Evolutionary conservation across 64 coral and sea anemone genomes (phyloP).

Genomic region (Astreopora myriophthalma): DNA sequence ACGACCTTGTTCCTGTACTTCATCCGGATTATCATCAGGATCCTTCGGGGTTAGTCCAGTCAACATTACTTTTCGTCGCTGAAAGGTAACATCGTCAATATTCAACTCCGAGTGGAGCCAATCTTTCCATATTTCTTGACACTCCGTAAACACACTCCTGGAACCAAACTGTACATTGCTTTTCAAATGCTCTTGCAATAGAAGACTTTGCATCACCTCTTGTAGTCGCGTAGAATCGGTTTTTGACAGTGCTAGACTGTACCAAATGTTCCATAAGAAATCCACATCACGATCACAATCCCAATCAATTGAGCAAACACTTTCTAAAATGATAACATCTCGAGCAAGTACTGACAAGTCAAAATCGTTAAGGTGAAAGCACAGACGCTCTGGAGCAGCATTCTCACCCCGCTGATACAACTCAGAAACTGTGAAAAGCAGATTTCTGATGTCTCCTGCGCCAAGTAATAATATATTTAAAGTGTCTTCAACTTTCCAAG

Average conservation of each 20-base stretch:
- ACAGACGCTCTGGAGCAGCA: background rate
- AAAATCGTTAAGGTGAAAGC: background rate
- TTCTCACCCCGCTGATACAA: background rate
- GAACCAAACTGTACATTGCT: background rate
- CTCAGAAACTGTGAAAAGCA: conserved; percentile 1
- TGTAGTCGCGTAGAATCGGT: background rate
- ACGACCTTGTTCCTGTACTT: background rate
- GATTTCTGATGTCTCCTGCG: conserved; percentile 8
- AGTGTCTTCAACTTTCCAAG: background rate
- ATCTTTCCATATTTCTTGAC: conserved; percentile 21
- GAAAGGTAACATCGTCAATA: background rate
- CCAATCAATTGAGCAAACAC: background rate
- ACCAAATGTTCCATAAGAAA: conserved; percentile 39
- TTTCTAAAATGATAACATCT: conserved; percentile 25
- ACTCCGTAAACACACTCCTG: background rate
- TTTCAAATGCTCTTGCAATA: background rate
- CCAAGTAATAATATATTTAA: conserved; percentile 28
- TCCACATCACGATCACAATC: conserved; percentile 1
- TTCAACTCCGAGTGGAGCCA: background rate
- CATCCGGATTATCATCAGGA: background rate
- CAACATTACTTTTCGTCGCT: background rate
- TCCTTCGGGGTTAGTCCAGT: background rate
- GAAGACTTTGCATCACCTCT: background rate
- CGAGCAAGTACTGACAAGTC: conserved; percentile 6
- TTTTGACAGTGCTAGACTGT: background rate